These are phyloP conservation scores for Galemys pyrenaicus DNA, from an alignment of 2,113 vertebrate genomes.

Conservation along the genomic window DNA sequence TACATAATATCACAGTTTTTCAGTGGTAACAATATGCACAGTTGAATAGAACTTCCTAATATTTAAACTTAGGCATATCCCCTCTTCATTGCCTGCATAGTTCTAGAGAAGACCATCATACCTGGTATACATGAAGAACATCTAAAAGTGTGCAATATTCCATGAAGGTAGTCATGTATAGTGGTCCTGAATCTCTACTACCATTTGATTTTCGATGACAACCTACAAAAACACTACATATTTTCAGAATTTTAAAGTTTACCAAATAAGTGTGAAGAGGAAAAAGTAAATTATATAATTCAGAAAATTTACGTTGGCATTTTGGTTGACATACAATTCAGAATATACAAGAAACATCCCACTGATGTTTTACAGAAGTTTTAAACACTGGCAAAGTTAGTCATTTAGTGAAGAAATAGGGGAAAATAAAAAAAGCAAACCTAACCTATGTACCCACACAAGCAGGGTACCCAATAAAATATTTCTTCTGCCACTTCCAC, in stretches of 20 bases:
- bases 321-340: conserved; percentile 49
- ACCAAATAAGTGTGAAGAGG: background rate
- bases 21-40: conserved; percentile 34
- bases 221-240: conserved; percentile 2
- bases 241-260: conserved; percentile 51
- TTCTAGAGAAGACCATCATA: conserved; percentile 8
- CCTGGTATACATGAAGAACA: background rate
- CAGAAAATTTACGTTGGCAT: conserved; percentile 47
- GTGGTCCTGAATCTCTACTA: background rate
- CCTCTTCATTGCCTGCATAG: conserved; percentile 4
- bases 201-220: conserved; percentile 8
- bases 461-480: background rate
- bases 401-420: background rate
- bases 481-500: conserved; percentile 42
- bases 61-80: conserved; percentile 38
- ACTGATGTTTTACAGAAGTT: background rate
- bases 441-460: background rate
- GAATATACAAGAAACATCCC: conserved; percentile 50
- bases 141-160: background rate
- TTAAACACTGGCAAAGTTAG: background rate
- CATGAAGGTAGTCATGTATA: background rate
- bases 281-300: background rate
- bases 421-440: conserved; percentile 37
- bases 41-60: background rate
- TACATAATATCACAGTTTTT: conserved; percentile 25